phyloP scores from a whole-genome alignment of 2,797 vertebrate genomes.

The Smutsia temminckii region DNA sequence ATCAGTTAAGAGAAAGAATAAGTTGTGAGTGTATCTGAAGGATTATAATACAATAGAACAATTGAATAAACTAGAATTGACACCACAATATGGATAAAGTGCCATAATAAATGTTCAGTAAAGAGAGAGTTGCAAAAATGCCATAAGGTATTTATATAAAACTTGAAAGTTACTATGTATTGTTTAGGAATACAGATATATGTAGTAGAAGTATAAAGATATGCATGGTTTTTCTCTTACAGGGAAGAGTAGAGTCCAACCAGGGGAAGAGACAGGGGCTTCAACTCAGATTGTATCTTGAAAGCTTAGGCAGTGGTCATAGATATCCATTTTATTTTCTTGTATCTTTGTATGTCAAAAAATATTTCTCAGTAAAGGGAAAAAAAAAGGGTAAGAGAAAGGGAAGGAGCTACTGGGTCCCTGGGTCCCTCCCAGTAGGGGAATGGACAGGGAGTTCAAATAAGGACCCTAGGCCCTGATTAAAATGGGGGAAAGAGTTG shows the following conservation, averaged over 20 bases:
- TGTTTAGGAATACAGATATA: background rate
- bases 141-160: constrained; percentile 1
- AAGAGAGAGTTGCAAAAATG: background rate
- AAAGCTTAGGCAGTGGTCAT: background rate
- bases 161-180: constrained; percentile 2
- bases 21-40: background rate
- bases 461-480: background rate
- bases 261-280: background rate
- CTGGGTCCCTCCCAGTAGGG: background rate
- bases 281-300: background rate
- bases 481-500: background rate
- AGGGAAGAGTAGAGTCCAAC: background rate
- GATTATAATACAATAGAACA: background rate
- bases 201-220: background rate
- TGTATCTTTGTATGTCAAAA: constrained; percentile 4
- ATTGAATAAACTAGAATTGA: background rate
- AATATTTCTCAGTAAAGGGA: background rate
- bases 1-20: background rate
- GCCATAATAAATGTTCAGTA: background rate
- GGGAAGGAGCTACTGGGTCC: background rate
- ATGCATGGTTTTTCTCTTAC: background rate
- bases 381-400: background rate
- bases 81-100: background rate
- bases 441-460: background rate
- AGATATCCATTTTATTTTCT: background rate